These are phyloP conservation scores for Propsilocerus akamusi DNA, from an alignment of 1,140 invertebrate species.

Conservation along the genomic window DNA sequence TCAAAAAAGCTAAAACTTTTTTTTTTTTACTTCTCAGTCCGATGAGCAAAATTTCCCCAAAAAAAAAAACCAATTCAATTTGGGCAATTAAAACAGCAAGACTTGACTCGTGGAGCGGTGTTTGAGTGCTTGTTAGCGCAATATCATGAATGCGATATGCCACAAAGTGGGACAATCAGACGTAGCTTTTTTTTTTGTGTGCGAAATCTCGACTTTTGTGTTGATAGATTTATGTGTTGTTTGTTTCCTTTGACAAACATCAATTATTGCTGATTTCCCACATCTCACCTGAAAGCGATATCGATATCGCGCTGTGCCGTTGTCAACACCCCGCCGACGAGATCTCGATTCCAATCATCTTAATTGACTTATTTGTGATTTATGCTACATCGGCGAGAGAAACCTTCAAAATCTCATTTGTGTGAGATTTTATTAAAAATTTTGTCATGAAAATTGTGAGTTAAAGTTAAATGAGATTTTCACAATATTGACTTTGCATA, in stretches of 20 bases:
- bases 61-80: no score
- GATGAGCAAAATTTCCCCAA: no score
- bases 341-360: not conserved
- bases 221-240: not conserved
- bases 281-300: no score
- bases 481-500: no score
- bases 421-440: no score
- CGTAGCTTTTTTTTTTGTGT: not conserved
- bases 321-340: not conserved
- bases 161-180: not conserved
- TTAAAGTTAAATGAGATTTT: no score
- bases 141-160: not conserved
- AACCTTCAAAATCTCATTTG: not conserved
- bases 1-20: no score
- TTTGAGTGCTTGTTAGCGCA: not conserved
- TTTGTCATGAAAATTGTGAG: no score
- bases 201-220: not conserved
- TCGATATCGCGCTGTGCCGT: not conserved
- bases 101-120: no score
- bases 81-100: no score
- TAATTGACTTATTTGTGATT: slow-evolving; percentile 3
- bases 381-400: not conserved
- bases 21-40: no score
- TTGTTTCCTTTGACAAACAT: slow-evolving; percentile 3
- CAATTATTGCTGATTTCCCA: no score